These are phyloP conservation scores for Patagioenas fasciata DNA, from an alignment of 2,113 vertebrate species.

Conservation along the genomic window DNA sequence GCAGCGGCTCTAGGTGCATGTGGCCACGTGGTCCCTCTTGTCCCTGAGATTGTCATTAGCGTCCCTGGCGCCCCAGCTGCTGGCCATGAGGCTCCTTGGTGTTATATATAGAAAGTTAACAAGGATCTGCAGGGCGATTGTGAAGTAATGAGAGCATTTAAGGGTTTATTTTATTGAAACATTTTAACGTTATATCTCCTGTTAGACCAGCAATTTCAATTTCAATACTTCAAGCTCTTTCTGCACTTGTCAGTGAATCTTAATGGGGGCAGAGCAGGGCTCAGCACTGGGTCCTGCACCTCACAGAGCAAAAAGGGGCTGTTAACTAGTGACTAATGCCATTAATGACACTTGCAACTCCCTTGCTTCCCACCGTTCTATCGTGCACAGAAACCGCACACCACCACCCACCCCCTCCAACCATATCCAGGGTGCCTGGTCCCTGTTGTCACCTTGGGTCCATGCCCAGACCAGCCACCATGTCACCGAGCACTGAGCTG, in stretches of 20 bases:
- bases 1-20: accelerated
- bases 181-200: background rate
- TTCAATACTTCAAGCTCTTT: background rate
- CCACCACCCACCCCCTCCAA: too few relatives aligned
- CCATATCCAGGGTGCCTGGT: background rate
- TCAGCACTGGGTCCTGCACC: background rate
- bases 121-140: background rate
- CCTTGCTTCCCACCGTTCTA: background rate
- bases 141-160: background rate
- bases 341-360: background rate
- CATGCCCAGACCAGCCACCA: accelerated
- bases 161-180: conserved; percentile 2
- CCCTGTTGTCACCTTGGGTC: accelerated
- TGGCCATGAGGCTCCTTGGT: background rate
- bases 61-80: background rate
- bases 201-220: background rate
- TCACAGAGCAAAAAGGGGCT: background rate
- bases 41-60: background rate
- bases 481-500: background rate
- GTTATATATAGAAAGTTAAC: background rate
- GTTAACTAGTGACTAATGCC: background rate
- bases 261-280: background rate
- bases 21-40: accelerated
- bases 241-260: background rate
- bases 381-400: accelerated